Base-by-base conservation (phyloP, 2,888 invertebrate species). In the Stenolophus ochropezus region DNA sequence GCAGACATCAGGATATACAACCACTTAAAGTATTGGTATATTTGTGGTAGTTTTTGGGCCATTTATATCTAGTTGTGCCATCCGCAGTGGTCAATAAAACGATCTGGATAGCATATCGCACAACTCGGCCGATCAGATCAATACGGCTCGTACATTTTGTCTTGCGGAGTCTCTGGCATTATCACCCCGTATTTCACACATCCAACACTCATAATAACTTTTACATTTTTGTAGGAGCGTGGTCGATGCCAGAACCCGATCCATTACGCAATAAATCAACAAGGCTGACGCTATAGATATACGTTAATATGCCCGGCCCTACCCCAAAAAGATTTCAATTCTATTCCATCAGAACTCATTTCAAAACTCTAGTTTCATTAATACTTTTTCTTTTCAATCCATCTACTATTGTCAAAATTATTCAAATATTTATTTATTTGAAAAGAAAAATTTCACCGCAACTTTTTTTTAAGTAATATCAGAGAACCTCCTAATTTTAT, bases 141-240 rank as follows among this genome's bases (percentile, higher is more conserved):
- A 71, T 71, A 42, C 23, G 18, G 42, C 42, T 8, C 71, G 71
- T 71, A 71, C 71, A 71, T 71, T 71, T 25, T 71, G 71, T 71
- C 47, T 21, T 71, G 20, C 42, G 11, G 65, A 25, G 25, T 71
- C 27, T 42, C 42, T 71, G 71, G 71, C 71, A 71, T 71, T 71
- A 71, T 71, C 71, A 71, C 71, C 33, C 74, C 74, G 74, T 74
- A 74, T 74, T 74, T 74, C 25, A 74, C 14, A 47, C 51, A 71
- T 74, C 74, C 49, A 74, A 51, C 74, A 74, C 74, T 74, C 74
- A 51, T 74, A 51, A 74, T 74, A 74, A 74, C 49, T 51, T 74
- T 51, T 74, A 74, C 74, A 74, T 74, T 74, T 51, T 74, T 74
- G 74, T 74, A 51, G 49, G 51, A 71, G 49, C 47, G n/a, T 16